Percentiles rank a stretch among this genome's conserved stretches.
Conservation (phyloP, 2,113 vertebrate species). For the Saiga tatarica region DNA sequence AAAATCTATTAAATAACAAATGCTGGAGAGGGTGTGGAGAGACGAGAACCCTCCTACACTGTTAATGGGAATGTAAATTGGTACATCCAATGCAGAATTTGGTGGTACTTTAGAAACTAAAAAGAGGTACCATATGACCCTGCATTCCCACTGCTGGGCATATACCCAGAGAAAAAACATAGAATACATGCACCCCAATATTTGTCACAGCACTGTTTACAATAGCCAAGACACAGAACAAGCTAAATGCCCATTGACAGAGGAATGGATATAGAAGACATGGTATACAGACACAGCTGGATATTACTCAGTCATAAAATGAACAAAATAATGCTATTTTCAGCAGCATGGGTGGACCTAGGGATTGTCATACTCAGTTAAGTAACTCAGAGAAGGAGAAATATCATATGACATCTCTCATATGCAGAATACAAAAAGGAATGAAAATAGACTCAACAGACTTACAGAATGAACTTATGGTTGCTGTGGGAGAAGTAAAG, state of each 20-base stretch:
- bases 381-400: not conserved
- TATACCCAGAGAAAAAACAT: not conserved
- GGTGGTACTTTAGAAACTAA: not conserved
- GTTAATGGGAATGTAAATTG: not conserved
- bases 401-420: not conserved
- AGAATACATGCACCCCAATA: not conserved
- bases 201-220: not conserved
- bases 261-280: not conserved
- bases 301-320: not conserved
- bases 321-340: not conserved
- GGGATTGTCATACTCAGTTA: not conserved
- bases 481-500: accelerated
- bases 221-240: not conserved
- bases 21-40: not conserved
- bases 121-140: not conserved
- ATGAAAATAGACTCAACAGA: not conserved
- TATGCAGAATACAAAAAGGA: not conserved
- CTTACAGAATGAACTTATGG: not conserved
- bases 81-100: not conserved
- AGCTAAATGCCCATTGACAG: not conserved
- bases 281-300: not conserved
- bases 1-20: not conserved
- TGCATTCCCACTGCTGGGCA: not conserved
- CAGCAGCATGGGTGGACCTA: not conserved
- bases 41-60: not conserved